phyloP scores from a whole-genome alignment of 2,888 invertebrate genomes.

The Thyatira batis region DNA sequence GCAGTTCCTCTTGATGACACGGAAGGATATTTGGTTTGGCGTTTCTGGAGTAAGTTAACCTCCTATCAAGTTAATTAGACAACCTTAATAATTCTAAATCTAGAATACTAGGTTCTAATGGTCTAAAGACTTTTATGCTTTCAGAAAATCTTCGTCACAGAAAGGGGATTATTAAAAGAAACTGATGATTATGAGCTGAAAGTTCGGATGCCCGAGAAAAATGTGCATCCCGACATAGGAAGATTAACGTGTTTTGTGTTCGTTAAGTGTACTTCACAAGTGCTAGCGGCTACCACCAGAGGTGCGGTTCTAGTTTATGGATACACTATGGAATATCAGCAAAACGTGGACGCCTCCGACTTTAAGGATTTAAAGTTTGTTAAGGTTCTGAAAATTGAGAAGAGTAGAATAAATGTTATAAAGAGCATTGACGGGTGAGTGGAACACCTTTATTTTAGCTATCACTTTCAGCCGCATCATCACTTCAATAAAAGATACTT shows the following conservation, averaged over 20 bases:
- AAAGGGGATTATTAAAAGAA: constrained; percentile 58
- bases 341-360: constrained; percentile 43
- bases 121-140: no score
- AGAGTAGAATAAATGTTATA: constrained; percentile 69
- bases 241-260: constrained; percentile 77
- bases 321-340: constrained; percentile 66
- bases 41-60: constrained; percentile 47
- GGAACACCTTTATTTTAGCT: no score
- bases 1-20: constrained; percentile 64
- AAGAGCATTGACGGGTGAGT: constrained; percentile 77
- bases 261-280: constrained; percentile 70
- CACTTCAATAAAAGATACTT: no score
- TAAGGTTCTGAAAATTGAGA: constrained; percentile 73
- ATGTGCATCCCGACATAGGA: constrained; percentile 56
- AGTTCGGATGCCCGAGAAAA: constrained; percentile 44
- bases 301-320: constrained; percentile 79
- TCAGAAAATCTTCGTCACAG: constrained; percentile 61
- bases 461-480: no score
- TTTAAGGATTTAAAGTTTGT: constrained; percentile 66
- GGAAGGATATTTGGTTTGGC: constrained; percentile 62
- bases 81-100: no score
- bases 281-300: constrained; percentile 72
- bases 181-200: constrained; percentile 61
- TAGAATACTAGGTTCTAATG: no score
- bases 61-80: neutral